A percentile compares a stretch with the other conserved stretches of the same genome.
Conservation (phyloP, 92 coral and sea anemone species). For the Bergia sp. region DNA sequence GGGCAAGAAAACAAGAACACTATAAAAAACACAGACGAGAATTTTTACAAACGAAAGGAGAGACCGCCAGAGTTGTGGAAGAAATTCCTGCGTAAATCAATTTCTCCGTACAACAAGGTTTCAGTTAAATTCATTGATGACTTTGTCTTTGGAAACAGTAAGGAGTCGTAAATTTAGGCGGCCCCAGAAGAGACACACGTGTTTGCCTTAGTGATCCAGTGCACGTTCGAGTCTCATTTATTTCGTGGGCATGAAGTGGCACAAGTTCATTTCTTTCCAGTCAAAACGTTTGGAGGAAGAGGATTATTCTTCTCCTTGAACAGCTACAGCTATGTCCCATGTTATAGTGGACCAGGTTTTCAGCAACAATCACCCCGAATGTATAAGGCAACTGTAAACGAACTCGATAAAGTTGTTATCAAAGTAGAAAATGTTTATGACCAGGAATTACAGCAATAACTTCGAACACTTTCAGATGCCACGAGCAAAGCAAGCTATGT, state of each 20-base stretch:
- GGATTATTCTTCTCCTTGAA: conserved; percentile 27
- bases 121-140: conserved; percentile 81
- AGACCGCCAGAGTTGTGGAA: no score
- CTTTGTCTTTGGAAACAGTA: conserved; percentile 64
- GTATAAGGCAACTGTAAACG: conserved; percentile 14
- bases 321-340: conserved; percentile 32
- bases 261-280: conserved; percentile 34
- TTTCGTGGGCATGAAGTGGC: conserved; percentile 41
- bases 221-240: conserved; percentile 48
- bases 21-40: no score
- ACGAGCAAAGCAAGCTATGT: conserved; percentile 1
- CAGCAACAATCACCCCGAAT: conserved; percentile 20
- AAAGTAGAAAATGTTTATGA: conserved; percentile 38
- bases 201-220: conserved; percentile 55
- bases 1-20: no score
- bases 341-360: conserved; percentile 31
- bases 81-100: neutral
- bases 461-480: conserved; percentile 7
- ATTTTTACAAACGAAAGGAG: no score
- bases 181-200: conserved; percentile 60
- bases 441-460: conserved; percentile 32
- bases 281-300: conserved; percentile 27
- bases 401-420: conserved; percentile 20
- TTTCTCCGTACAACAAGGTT: conserved; percentile 37
- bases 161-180: conserved; percentile 68